Evolutionary conservation across 2,797 vertebrate species (phyloP), one percentile per base, ranked within the genome.

Genomic region (Rhabdomys pumilio): DNA sequence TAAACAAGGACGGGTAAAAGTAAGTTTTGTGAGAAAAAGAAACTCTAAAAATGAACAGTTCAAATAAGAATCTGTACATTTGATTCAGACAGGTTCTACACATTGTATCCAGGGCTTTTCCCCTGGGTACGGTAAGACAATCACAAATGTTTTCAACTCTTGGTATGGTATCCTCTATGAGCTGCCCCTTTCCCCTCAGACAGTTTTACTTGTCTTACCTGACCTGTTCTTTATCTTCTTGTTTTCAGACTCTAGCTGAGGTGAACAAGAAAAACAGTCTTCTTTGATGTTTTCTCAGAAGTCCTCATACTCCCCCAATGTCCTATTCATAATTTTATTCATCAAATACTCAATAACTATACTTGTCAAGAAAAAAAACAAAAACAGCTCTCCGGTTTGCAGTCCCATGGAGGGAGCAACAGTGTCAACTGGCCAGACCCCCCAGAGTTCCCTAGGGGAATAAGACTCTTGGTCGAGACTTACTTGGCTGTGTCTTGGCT

Each of bases 1-100:
- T 38, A 4, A 93, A 83, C 0, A 76, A 12, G 47, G 22, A 26
- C 14, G 34, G 55, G 44, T 38, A 41, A 88, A 50, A 73, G 3
- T 11, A 81, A 53, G 77, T 50, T 90, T 88, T 44, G 0, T 38
- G 24, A 12, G 38, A 91, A 86, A 89, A 69, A 82, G 47, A 91
- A 87, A 92, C 1, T 92, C 63, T 47, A 83, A 84, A 88, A 97
- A 67, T 61, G 65, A 93, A 6, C 14, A 41, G 7, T 80, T 93
- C 69, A 89, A 96, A 65, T 29, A 81, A 73, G 29, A 59, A 31
- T 29, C 20, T 53, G 47, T 92, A 38, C 9, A 73, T 29, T 80
- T 75, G 50, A n/a, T 69, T 50, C 63, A 50, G 44, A 63, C 6
- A 67, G 44, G 3, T 67, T 85, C 19, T 53, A 20, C 44, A 85